Conservation (phyloP, 1,140 invertebrate genomes). For the Drosophila sulfurigaster region DNA sequence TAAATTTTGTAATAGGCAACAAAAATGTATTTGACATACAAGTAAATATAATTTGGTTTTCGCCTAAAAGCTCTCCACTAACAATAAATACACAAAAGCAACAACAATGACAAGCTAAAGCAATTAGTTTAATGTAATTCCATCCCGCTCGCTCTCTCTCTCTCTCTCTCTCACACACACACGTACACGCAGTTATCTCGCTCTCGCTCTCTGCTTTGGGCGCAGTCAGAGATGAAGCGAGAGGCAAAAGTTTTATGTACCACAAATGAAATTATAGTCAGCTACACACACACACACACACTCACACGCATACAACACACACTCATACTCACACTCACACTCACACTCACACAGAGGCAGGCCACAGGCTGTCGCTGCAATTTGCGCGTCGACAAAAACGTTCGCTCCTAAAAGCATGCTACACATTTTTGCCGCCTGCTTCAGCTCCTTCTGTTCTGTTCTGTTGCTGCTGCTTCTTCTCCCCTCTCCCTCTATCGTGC, state of each 20-base stretch:
- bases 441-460: not conserved
- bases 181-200: slow-evolving; percentile 12
- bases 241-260: slow-evolving; percentile 78
- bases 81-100: slow-evolving; percentile 68
- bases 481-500: not conserved
- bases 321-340: slow-evolving; percentile 34
- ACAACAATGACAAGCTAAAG: slow-evolving; percentile 80
- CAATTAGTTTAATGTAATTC: slow-evolving; percentile 83
- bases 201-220: slow-evolving; percentile 17
- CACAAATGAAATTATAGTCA: slow-evolving; percentile 82
- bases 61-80: slow-evolving; percentile 73
- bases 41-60: slow-evolving; percentile 76
- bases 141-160: slow-evolving; percentile 14
- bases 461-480: slow-evolving; percentile 1
- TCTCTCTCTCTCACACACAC: slow-evolving; percentile 10
- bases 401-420: slow-evolving; percentile 76
- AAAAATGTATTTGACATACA: slow-evolving; percentile 58
- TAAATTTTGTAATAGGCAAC: slow-evolving; percentile 54
- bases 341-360: slow-evolving; percentile 25
- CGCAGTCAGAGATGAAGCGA: slow-evolving; percentile 66
- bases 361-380: slow-evolving; percentile 76
- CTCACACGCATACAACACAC: not conserved
- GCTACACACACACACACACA: slow-evolving; percentile 22
- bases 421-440: slow-evolving; percentile 49
- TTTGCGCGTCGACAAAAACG: slow-evolving; percentile 66